A percentile compares a stretch with the other conserved stretches of the same genome.
Conservation (phyloP, 2,797 vertebrate genomes). For the Limosa lapponica region DNA sequence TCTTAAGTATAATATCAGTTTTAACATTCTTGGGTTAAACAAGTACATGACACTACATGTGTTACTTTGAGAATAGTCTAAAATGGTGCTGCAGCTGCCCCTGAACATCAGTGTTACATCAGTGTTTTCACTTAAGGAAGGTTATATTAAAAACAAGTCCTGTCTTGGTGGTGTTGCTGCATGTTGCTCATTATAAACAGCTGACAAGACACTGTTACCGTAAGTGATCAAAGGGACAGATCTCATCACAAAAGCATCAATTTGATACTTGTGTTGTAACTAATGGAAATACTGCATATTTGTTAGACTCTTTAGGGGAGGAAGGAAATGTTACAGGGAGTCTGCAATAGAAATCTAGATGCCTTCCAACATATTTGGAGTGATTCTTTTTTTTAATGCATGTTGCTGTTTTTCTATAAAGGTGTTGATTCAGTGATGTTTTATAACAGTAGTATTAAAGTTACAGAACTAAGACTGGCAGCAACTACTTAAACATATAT, state of each 20-base stretch:
- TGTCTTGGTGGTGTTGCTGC: neutral
- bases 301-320: rapidly evolving
- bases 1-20: neutral
- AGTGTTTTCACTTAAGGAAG: neutral
- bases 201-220: rapidly evolving
- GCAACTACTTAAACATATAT: neutral
- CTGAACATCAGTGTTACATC: neutral
- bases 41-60: rapidly evolving
- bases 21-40: neutral
- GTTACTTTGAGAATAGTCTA: neutral
- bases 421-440: neutral
- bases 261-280: neutral
- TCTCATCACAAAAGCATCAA: neutral
- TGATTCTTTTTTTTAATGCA: neutral
- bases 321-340: neutral
- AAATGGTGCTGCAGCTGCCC: neutral
- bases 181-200: neutral
- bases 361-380: neutral
- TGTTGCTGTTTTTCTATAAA: neutral
- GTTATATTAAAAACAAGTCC: neutral
- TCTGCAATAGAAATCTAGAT: neutral
- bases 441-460: neutral
- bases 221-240: neutral
- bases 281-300: neutral
- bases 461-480: neutral